phyloP scores from a whole-genome alignment of 35 echinoderm and acorn worm species.

The Patiria miniata region DNA sequence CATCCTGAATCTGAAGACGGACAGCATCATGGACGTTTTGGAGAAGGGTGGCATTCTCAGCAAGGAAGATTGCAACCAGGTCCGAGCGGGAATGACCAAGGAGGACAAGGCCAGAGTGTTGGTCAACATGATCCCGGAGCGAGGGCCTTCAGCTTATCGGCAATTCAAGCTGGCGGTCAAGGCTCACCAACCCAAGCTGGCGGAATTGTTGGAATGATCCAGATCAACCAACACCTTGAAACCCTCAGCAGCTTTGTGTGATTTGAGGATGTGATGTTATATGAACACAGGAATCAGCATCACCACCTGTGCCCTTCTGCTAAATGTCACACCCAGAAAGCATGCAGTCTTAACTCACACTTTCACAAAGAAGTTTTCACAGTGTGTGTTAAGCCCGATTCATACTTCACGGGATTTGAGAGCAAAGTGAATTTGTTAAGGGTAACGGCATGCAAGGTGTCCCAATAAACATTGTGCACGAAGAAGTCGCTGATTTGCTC shows the following conservation, averaged over 20 bases:
- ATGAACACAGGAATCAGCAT: not conserved
- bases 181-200: slow-evolving; percentile 68
- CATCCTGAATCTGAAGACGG: slow-evolving; percentile 68
- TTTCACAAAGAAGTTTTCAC: no score
- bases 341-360: no score
- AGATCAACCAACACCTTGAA: not conserved
- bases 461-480: no score
- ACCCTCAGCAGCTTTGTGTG: not conserved
- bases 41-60: slow-evolving; percentile 54
- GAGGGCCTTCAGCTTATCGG: slow-evolving; percentile 67
- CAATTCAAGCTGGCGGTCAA: slow-evolving; percentile 57
- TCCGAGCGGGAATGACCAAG: slow-evolving; percentile 50
- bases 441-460: no score
- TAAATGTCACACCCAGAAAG: no score
- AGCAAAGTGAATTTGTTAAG: no score
- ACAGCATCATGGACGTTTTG: slow-evolving; percentile 51
- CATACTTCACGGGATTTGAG: no score
- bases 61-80: slow-evolving; percentile 51
- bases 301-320: not conserved
- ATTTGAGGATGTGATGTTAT: not conserved
- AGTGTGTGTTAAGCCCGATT: no score
- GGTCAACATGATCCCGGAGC: slow-evolving; percentile 64
- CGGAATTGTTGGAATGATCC: slow-evolving; percentile 61
- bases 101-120: slow-evolving; percentile 77
- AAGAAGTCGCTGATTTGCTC: no score